Conservation (phyloP, 1,140 invertebrate genomes). For the Lepeophtheirus salmonis region DNA sequence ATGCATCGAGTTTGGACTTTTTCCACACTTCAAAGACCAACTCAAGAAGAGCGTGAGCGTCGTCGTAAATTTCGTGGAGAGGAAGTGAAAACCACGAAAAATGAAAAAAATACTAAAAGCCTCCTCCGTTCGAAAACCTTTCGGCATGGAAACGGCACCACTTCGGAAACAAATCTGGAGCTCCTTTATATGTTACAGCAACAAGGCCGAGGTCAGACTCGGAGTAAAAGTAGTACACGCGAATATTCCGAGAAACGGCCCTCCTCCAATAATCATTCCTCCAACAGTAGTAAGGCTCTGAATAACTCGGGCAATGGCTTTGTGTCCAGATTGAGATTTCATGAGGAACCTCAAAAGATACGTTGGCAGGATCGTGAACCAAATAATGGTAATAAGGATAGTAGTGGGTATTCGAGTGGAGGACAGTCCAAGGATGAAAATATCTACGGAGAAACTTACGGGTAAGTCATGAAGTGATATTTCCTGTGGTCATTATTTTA, state of each 20-base stretch:
- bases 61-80: neutral
- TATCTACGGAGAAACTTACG: neutral
- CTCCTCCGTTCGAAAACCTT: conserved; percentile 8
- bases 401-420: neutral
- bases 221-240: neutral
- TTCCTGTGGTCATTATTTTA: too few relatives aligned
- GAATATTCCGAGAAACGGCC: neutral
- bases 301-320: too few relatives aligned
- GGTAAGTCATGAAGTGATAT: neutral
- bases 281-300: neutral
- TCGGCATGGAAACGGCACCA: neutral
- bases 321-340: neutral
- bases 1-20: conserved; percentile 10
- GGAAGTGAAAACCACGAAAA: neutral
- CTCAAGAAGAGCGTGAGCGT: conserved; percentile 8
- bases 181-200: neutral
- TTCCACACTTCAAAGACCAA: conserved; percentile 11
- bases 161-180: neutral
- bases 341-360: neutral
- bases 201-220: neutral
- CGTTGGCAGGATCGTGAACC: neutral
- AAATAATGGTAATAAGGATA: neutral
- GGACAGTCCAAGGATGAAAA: neutral
- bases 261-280: neutral
- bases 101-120: neutral